Conservation (phyloP, 2,113 vertebrate genomes). For the Sturnira hondurensis region DNA sequence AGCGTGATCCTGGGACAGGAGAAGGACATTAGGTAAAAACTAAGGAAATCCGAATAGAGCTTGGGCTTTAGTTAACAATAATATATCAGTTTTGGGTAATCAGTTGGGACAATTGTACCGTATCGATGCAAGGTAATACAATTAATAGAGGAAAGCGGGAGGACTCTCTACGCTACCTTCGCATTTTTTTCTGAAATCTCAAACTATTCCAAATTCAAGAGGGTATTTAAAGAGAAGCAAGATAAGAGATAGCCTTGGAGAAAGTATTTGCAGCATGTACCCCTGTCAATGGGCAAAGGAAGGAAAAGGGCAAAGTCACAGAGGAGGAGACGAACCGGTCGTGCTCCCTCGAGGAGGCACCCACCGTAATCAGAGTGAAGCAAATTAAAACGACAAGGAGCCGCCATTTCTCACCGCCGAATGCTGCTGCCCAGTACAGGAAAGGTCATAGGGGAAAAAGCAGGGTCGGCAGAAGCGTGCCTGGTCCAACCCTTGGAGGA, state of each 20-base stretch:
- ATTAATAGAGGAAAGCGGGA: background rate
- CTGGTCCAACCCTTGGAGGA: background rate
- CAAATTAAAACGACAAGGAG: background rate
- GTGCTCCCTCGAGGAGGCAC: no score
- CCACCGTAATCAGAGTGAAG: no score
- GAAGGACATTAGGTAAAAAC: background rate
- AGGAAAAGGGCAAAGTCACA: background rate
- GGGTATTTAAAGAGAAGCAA: background rate
- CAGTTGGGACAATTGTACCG: background rate
- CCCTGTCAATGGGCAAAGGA: background rate
- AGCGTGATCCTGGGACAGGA: background rate
- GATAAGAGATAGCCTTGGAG: background rate
- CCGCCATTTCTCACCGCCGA: background rate
- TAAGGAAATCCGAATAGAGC: background rate
- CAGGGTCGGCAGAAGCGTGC: background rate
- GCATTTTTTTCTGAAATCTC: background rate
- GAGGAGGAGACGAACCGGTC: background rate
- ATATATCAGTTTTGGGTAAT: background rate
- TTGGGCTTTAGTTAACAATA: background rate
- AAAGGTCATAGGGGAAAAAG: accelerated
- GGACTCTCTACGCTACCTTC: background rate
- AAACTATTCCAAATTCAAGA: background rate
- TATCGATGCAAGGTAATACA: background rate
- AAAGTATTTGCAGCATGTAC: background rate
- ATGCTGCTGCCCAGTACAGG: no score